Conservation (phyloP, 1,140 invertebrate genomes). For the Littorina saxatilis region DNA sequence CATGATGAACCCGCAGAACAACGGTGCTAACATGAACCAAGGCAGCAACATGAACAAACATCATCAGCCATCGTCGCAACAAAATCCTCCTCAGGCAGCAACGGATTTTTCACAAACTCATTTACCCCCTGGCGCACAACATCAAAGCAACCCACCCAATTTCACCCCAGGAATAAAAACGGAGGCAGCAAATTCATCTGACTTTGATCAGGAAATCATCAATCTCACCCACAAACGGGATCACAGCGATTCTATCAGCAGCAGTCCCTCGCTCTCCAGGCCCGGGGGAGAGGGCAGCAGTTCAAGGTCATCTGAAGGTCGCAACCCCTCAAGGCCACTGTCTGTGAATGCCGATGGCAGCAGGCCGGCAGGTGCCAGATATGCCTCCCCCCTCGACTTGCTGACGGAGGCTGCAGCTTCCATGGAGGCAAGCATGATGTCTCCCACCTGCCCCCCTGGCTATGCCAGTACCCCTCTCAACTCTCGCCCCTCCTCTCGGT, state of each 20-base stretch:
- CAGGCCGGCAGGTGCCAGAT: background rate
- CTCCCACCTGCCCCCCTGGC: background rate
- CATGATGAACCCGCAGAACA: constrained; percentile 32
- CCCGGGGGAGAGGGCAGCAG: background rate
- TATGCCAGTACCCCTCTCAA: constrained; percentile 18
- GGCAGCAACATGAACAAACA: background rate
- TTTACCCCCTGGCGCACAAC: background rate
- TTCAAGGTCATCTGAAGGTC: background rate
- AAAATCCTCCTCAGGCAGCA: constrained; percentile 10
- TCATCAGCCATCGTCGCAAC: constrained; percentile 5
- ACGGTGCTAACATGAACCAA: constrained; percentile 13
- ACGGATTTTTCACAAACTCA: background rate
- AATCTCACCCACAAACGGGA: background rate
- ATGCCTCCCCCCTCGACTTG: constrained; percentile 59
- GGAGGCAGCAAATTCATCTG: background rate
- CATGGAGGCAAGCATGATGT: constrained; percentile 39
- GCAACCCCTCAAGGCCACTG: background rate
- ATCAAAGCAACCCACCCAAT: background rate
- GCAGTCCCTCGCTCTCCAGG: too few relatives aligned
- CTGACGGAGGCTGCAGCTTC: constrained; percentile 60
- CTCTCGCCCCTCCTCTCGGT: background rate
- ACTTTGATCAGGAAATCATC: constrained; percentile 5
- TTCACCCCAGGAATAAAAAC: background rate
- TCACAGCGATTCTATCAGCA: too few relatives aligned
- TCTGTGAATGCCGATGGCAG: background rate